Evolutionary conservation across 2,797 vertebrate species (phyloP), one percentile per base, ranked within the genome.

Genomic region (Morelia viridis): DNA sequence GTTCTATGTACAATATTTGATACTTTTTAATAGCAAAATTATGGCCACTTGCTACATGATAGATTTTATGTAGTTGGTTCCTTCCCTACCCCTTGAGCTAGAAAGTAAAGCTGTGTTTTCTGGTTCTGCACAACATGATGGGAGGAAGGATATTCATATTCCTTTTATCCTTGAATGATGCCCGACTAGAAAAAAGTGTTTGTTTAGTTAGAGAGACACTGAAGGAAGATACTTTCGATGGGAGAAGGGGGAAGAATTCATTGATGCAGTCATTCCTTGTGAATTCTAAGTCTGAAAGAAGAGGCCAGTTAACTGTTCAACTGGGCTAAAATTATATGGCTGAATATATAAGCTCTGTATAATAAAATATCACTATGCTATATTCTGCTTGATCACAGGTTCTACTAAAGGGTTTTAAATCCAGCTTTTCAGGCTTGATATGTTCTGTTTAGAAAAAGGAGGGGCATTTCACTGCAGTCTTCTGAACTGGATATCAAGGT

Each of bases 321-420:
- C 56, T 80, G 64, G 35, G n/a, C 56, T 41, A 41, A 76, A 76
- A 46, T 76, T 46, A 24, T 76, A 76, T 46, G 17, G 41, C 71
- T 41, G 35, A 76, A 76, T 80, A 80, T 83, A 35, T 88, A 57
- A 62, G n/a, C 46, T 28, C 15, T 5, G n/a, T 65, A 57, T 90
- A 83, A 90, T 89, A 89, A 86, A 92, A 88, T 60, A 86, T 61
- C 88, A 89, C 65, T 85, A 71, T 60, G 28, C 62, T 85, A 60
- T 57, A 71, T 92, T 86, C 19, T 5, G 35, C 76, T 86, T 86
- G 61, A 46, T 86, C 46, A 71, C 8, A 58, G 26, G 24, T 87
- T 89, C 71, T 89, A 41, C 61, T 92, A 58, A 35, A 58, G 28
- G 26, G 10, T 92, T 83, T 84, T 41, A 53, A 26, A 35, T 58